Percentiles rank a stretch among this genome's conserved stretches.
These are phyloP conservation scores for Trichogramma evanescens DNA, from an alignment of 2,888 invertebrate genomes.

Conservation along the genomic window DNA sequence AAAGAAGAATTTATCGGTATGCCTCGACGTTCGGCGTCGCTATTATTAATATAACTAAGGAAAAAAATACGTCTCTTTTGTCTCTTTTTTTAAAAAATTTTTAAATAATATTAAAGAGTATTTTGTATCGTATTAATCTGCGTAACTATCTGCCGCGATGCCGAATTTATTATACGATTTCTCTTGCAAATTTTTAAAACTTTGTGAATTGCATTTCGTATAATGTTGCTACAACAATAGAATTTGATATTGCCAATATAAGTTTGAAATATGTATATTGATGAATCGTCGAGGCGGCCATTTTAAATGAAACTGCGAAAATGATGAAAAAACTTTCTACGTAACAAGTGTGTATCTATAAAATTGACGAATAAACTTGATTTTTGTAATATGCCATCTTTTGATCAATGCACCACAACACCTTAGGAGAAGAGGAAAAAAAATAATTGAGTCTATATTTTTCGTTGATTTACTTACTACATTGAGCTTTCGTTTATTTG, in stretches of 20 bases:
- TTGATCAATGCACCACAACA: no score
- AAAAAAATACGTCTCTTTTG: no score
- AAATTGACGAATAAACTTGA: slow-evolving; percentile 44
- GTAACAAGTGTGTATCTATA: slow-evolving; percentile 42
- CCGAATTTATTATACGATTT: no score
- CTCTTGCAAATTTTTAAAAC: no score
- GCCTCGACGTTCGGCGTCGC: slow-evolving; percentile 7
- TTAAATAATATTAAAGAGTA: no score
- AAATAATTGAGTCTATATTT: neutral
- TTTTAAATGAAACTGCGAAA: slow-evolving; percentile 14
- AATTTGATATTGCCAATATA: neutral
- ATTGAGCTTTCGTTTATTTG: slow-evolving; percentile 35
- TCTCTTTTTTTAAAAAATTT: no score
- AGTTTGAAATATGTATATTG: neutral
- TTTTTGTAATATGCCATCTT: slow-evolving; percentile 35
- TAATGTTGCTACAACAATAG: no score
- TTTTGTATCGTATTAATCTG: no score
- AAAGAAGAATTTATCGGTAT: slow-evolving; percentile 15
- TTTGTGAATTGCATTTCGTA: no score
- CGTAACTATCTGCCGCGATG: no score
- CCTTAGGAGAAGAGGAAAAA: slow-evolving; percentile 9
- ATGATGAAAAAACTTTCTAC: slow-evolving; percentile 37
- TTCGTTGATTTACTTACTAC: slow-evolving; percentile 8
- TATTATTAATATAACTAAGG: neutral
- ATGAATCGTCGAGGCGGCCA: slow-evolving; percentile 8